Conservation (phyloP, 2,797 vertebrate species). For the Geotrypetes seraphini region DNA sequence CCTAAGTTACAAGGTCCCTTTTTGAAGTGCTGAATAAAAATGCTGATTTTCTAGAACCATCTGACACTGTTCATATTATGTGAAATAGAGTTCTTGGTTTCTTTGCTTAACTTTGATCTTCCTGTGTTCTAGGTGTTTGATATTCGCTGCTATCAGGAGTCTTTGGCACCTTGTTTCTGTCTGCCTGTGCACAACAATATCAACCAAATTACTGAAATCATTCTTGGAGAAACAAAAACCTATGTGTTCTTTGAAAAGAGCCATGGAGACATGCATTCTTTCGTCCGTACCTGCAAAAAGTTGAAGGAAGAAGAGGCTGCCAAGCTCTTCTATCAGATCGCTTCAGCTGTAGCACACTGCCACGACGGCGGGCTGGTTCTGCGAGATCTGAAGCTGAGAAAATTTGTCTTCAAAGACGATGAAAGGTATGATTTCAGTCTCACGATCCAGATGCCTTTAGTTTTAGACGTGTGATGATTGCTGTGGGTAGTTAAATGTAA, state of each 20-base stretch:
- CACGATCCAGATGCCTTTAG: too few relatives aligned
- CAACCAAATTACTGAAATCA: constrained; percentile 94
- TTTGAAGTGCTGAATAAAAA: too few relatives aligned
- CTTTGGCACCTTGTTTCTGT: constrained; percentile 90
- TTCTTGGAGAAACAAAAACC: constrained; percentile 88
- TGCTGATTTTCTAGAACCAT: too few relatives aligned
- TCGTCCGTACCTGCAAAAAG: constrained; percentile 96
- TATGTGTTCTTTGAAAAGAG: constrained; percentile 96
- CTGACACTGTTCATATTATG: too few relatives aligned
- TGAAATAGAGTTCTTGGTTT: too few relatives aligned
- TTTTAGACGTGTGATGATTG: too few relatives aligned
- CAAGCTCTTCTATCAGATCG: constrained; percentile 94
- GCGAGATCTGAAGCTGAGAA: constrained; percentile 92
- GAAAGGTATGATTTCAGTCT: constrained; percentile 83
- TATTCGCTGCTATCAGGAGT: constrained; percentile 92
- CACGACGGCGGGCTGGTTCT: constrained; percentile 93
- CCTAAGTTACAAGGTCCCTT: too few relatives aligned
- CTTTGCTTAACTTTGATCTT: too few relatives aligned
- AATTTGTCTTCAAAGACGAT: constrained; percentile 96
- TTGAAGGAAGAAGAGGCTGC: constrained; percentile 94
- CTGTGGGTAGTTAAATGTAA: too few relatives aligned
- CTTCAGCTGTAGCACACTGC: constrained; percentile 93
- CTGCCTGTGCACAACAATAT: constrained; percentile 91
- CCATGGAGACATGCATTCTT: constrained; percentile 98
- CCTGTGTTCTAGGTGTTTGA: constrained; percentile 79